These are phyloP conservation scores for Microcebus murinus DNA, from an alignment of 2,113 vertebrate species.

Conservation along the genomic window DNA sequence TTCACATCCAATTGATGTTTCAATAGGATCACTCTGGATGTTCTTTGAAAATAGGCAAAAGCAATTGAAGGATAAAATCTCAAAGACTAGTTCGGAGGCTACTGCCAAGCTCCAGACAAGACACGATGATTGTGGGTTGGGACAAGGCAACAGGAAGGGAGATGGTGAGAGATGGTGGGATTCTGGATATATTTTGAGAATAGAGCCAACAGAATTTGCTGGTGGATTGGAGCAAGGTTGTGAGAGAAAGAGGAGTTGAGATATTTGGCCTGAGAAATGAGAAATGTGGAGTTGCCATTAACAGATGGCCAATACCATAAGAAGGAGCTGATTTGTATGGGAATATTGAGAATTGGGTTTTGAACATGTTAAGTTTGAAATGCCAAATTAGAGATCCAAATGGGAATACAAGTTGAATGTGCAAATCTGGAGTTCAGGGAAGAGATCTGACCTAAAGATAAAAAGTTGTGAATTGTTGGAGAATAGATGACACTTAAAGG, in stretches of 20 bases:
- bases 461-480: background rate
- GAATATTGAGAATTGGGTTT: background rate
- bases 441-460: background rate
- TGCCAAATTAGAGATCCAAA: background rate
- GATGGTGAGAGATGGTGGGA: background rate
- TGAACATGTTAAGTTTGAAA: constrained; percentile 9
- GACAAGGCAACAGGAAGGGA: background rate
- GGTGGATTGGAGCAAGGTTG: background rate
- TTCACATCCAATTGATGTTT: background rate
- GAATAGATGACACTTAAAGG: background rate
- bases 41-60: constrained; percentile 10
- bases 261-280: background rate
- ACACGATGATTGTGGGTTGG: background rate
- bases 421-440: background rate
- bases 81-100: background rate
- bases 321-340: background rate
- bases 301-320: background rate
- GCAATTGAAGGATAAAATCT: constrained; percentile 8
- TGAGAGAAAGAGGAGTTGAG: constrained; percentile 12
- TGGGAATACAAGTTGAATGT: background rate
- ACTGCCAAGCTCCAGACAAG: background rate
- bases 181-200: background rate
- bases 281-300: background rate
- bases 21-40: background rate
- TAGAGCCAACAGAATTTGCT: background rate